Evolutionary conservation across 2,888 invertebrate genomes (phyloP).

Genomic region (Caenorhabditis imperialis): DNA sequence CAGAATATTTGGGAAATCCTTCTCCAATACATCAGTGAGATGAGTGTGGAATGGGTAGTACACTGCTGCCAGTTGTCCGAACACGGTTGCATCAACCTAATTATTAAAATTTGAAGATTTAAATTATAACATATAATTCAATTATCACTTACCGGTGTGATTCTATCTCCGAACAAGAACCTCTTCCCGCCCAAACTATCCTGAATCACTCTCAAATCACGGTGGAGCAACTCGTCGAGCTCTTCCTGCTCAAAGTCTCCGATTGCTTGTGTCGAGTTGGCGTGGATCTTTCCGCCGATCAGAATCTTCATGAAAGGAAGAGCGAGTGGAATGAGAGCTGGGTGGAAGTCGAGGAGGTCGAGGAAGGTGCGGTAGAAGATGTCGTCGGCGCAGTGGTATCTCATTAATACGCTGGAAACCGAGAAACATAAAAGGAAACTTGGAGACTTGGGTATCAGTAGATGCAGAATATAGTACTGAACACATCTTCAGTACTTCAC

Average conservation of each 20-base stretch:
- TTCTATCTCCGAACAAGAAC: conserved; percentile 95
- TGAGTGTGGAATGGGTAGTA: conserved; percentile 58
- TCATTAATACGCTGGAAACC: conserved; percentile 29
- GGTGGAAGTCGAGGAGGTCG: conserved; percentile 4
- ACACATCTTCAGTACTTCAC: too few relatives aligned
- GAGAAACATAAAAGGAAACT: too few relatives aligned
- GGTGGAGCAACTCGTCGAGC: conserved; percentile 73
- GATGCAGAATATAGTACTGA: too few relatives aligned
- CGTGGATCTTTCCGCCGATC: conserved; percentile 15
- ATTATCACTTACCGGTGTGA: conserved; percentile 85
- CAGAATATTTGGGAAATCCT: conserved; percentile 28
- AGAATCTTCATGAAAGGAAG: conserved; percentile 26
- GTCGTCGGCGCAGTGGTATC: conserved; percentile 29
- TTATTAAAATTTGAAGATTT: conserved; percentile 5
- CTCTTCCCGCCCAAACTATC: conserved; percentile 88
- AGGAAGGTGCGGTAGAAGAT: conserved; percentile 39
- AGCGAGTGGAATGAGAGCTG: conserved; percentile 18
- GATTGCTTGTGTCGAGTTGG: conserved; percentile 17
- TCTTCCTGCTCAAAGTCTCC: conserved; percentile 53
- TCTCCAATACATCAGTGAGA: conserved; percentile 22
- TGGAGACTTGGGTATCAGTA: too few relatives aligned
- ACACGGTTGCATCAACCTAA: conserved; percentile 71
- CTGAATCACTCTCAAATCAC: conserved; percentile 91
- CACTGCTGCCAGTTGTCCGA: conserved; percentile 70
- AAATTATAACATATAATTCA: too few relatives aligned